Conservation (phyloP, 2,113 vertebrate genomes). For the Atlantisia rogersi region DNA sequence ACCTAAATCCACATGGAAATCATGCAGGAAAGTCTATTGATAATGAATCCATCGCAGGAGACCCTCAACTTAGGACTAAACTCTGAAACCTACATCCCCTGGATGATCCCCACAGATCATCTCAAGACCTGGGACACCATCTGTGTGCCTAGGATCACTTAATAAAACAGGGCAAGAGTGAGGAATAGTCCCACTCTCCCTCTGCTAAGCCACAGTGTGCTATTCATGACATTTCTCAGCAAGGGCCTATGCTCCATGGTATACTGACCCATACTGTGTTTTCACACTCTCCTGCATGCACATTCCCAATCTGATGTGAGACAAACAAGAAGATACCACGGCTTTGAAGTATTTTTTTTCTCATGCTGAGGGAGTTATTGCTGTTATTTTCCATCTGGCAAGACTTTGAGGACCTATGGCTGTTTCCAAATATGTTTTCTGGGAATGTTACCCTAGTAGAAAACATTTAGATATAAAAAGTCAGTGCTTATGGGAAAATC, state of each 20-base stretch:
- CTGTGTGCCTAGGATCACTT: neutral
- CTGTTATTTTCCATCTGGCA: conserved; percentile 42
- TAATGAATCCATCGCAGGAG: neutral
- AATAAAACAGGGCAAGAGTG: neutral
- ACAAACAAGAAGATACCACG: neutral
- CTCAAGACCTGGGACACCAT: neutral
- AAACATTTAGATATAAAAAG: neutral
- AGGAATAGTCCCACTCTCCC: neutral
- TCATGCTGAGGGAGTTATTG: neutral
- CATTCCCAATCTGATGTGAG: neutral
- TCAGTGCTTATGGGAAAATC: conserved; percentile 41
- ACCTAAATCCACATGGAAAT: neutral
- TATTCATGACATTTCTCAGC: neutral
- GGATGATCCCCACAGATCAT: neutral
- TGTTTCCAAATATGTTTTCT: conserved; percentile 17
- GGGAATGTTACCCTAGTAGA: conserved; percentile 25
- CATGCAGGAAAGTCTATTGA: neutral
- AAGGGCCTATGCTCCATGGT: neutral
- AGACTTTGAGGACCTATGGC: neutral
- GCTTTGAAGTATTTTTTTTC: conserved; percentile 30
- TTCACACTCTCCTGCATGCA: neutral
- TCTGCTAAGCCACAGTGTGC: neutral
- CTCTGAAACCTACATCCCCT: neutral
- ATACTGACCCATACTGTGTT: neutral
- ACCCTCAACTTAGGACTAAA: neutral